Evolutionary conservation across 1,140 invertebrate genomes (phyloP).

Genomic region (Harpegnathos saltator): DNA sequence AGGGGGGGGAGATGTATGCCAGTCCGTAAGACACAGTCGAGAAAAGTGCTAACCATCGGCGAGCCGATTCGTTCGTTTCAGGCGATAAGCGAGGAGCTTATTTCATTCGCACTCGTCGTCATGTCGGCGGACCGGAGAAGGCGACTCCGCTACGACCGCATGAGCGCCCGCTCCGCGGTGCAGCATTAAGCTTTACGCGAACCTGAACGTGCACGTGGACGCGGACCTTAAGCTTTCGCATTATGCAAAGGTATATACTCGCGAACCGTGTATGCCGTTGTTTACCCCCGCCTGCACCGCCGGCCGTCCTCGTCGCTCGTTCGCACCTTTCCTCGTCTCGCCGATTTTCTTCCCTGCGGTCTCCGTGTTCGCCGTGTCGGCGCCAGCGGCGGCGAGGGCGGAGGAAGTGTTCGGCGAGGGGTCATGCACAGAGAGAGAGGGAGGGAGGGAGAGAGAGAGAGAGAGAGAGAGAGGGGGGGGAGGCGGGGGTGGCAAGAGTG

Average conservation of each 20-base stretch:
- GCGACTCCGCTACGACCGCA: neutral
- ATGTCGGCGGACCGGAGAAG: constrained; percentile 26
- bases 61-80: too few species aligned
- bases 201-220: too few species aligned
- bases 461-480: constrained; percentile 47
- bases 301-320: constrained; percentile 35
- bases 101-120: neutral
- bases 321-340: constrained; percentile 53
- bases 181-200: constrained; percentile 11
- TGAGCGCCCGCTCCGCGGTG: constrained; percentile 18
- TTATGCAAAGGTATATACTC: constrained; percentile 44
- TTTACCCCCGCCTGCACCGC: constrained; percentile 26
- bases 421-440: constrained; percentile 3
- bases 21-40: too few species aligned
- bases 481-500: neutral
- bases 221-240: constrained; percentile 11
- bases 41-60: neutral
- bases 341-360: constrained; percentile 56
- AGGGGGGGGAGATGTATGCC: too few species aligned
- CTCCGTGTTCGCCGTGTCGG: constrained; percentile 50
- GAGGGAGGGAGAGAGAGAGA: neutral
- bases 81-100: neutral
- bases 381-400: constrained; percentile 49
- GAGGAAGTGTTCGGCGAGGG: constrained; percentile 25
- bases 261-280: constrained; percentile 33